Percentiles rank a stretch among this genome's conserved stretches.
phyloP scores from a whole-genome alignment of 2,113 vertebrate species.

The Phasianus colchicus region DNA sequence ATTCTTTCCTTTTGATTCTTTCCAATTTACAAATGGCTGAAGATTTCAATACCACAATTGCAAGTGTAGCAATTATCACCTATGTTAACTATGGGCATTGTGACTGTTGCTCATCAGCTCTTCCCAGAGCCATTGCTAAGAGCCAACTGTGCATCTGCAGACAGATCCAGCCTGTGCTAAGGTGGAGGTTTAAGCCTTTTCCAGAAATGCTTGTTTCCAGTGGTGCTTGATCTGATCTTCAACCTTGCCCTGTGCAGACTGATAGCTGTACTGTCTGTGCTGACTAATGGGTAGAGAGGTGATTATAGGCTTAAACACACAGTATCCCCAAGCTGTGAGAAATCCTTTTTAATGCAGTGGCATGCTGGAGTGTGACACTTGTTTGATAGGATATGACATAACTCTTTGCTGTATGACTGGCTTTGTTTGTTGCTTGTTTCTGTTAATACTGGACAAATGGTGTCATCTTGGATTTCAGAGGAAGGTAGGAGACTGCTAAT shows the following conservation, averaged over 20 bases:
- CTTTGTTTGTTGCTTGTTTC: neutral
- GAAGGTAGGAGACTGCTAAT: neutral
- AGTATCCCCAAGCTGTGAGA: neutral
- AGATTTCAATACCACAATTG: neutral
- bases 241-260: neutral
- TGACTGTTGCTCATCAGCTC: neutral
- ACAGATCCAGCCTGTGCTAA: neutral
- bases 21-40: neutral
- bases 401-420: neutral
- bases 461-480: neutral
- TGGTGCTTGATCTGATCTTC: neutral
- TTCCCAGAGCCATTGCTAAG: neutral
- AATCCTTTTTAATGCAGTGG: neutral
- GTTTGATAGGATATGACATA: neutral
- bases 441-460: neutral
- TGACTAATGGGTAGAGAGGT: neutral
- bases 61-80: accelerated
- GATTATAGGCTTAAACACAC: neutral
- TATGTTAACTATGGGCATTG: neutral
- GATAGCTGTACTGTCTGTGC: neutral
- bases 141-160: neutral
- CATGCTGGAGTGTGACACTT: neutral
- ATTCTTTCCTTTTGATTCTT: neutral
- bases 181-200: neutral
- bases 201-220: neutral